phyloP scores from a whole-genome alignment of 1,140 invertebrate genomes.

The Heliconius hewitsoni region DNA sequence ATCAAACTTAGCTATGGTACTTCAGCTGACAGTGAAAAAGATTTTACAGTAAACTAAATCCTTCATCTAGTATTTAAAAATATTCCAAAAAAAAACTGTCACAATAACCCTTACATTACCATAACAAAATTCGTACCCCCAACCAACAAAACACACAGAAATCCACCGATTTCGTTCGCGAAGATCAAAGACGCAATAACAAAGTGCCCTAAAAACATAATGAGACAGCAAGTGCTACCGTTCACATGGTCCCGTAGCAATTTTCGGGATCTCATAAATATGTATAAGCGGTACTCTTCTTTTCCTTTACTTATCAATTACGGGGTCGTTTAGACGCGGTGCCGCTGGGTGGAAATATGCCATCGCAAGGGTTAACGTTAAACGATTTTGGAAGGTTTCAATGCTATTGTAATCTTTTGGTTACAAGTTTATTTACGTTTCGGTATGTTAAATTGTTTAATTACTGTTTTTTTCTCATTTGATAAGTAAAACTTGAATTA shows the following conservation, averaged over 20 bases:
- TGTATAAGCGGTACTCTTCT: constrained; percentile 54
- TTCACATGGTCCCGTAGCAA: constrained; percentile 74
- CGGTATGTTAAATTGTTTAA: too few relatives aligned
- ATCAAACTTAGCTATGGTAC: too few relatives aligned
- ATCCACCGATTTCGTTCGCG: constrained; percentile 63
- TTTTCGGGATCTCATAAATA: constrained; percentile 73
- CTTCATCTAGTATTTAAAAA: not conserved
- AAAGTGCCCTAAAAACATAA: constrained; percentile 77
- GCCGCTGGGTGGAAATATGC: constrained; percentile 60
- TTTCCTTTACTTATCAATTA: constrained; percentile 81
- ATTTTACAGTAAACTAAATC: not conserved
- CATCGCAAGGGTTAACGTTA: constrained; percentile 66
- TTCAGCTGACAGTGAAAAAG: too few relatives aligned
- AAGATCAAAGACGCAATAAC: constrained; percentile 74
- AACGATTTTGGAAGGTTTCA: constrained; percentile 8
- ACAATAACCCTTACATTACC: constrained; percentile 5
- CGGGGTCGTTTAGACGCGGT: constrained; percentile 68
- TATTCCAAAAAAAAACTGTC: not conserved
- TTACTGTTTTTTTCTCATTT: too few relatives aligned
- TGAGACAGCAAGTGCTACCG: constrained; percentile 74
- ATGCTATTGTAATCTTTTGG: constrained; percentile 13
- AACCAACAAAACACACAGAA: not conserved
- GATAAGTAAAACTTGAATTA: too few relatives aligned
- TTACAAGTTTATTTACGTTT: constrained; percentile 2
- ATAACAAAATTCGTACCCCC: constrained; percentile 26